Conservation (phyloP, 1,140 invertebrate genomes). For the Cylas formicarius region DNA sequence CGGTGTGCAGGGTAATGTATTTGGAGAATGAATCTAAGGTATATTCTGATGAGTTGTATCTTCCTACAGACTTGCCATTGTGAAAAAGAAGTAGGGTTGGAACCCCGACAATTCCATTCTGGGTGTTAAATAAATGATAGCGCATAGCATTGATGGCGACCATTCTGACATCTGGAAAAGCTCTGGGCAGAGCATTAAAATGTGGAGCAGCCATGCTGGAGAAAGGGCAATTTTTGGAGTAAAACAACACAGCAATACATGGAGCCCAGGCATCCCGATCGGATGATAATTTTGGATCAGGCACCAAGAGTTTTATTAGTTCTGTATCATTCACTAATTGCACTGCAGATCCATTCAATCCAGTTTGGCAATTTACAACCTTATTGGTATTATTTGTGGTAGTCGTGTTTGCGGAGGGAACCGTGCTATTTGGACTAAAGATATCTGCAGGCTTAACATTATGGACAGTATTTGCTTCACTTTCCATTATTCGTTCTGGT, state of each 20-base stretch:
- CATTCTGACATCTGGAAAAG: constrained; percentile 79
- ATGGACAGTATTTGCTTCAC: no score
- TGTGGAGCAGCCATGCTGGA: constrained; percentile 82
- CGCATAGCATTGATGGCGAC: constrained; percentile 85
- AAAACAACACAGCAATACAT: constrained; percentile 82
- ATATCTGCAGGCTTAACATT: no score
- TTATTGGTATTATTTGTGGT: no score
- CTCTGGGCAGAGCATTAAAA: constrained; percentile 80
- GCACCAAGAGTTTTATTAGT: constrained; percentile 41
- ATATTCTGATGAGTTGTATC: constrained; percentile 80
- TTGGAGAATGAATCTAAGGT: constrained; percentile 70
- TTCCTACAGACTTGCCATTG: constrained; percentile 78
- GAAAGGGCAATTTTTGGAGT: constrained; percentile 82
- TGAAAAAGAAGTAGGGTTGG: constrained; percentile 90
- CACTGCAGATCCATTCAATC: constrained; percentile 22
- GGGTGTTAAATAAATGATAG: constrained; percentile 80
- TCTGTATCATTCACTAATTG: constrained; percentile 41
- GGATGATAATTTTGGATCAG: constrained; percentile 44
- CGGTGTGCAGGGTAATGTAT: constrained; percentile 77
- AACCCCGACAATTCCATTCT: constrained; percentile 89
- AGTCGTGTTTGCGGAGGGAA: no score
- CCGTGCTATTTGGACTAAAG: no score
- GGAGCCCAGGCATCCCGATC: constrained; percentile 49
- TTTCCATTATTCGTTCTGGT: no score
- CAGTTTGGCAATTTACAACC: constrained; percentile 31